Base-by-base conservation (phyloP, 1,140 invertebrate species). In the Homarus americanus region DNA sequence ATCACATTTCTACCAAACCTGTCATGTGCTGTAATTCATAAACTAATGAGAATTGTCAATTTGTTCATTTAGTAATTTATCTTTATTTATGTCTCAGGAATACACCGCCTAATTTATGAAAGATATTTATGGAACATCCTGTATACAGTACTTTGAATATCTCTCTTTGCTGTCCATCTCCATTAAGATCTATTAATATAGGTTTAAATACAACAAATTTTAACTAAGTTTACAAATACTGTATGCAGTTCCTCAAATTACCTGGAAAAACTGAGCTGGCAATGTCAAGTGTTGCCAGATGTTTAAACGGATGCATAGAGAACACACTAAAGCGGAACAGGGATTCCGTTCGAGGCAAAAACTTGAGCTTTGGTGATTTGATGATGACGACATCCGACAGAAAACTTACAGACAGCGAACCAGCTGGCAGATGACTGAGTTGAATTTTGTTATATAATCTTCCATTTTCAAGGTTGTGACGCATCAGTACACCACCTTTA, bases 391-490 rank as follows among this genome's bases (percentile, higher is more conserved):
- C 24, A 58, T 90, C 87, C 4, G 63, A 36, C 66, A 90, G 58
- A 76, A 83, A 83, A 49, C 58, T 84, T 10, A 83, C 49, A 12
- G 72, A 58, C 3, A 90, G 66, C 9, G 49, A 34, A 36, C 34
- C 34, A 40, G 41, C 38, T 7, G 79, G 80, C 12, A 75, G 40
- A 17, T 49, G 40, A 38, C 85, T 75, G 4, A 90, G 82, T 36
- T 41, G 36, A 36, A 83, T 69, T 0, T 32, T 44, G 34, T 90
- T 49, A 44, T 83, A 90, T 10, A 58, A 69, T 40, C 38, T 28
- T 20, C 87, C 87, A n/a, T 40, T 90, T 2, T 83, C 49, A 32
- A 90, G 69, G 72, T 90, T 69, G 41, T 90, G 87, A 20, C 87
- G 80, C 12, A 80, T 90, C 32, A 90, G 72, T 4, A 90, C 53